phyloP scores from a whole-genome alignment of 2,888 invertebrate genomes.

The Noctua janthina region DNA sequence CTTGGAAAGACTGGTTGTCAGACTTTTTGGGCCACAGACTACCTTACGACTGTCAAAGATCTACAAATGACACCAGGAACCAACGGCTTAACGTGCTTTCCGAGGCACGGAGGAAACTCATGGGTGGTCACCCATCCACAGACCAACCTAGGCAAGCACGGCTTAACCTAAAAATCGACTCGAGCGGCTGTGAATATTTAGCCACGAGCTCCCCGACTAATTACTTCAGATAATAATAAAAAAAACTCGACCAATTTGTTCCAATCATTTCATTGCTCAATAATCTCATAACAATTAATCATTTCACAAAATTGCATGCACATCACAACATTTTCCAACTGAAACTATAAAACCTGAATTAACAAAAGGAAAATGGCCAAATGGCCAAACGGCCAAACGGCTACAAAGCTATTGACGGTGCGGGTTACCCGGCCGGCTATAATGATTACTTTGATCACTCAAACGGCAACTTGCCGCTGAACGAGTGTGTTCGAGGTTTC shows the following conservation, averaged over 20 bases:
- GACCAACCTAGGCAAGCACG: no score
- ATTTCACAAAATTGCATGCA: slow-evolving; percentile 9
- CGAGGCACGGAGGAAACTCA: no score
- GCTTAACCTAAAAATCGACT: no score
- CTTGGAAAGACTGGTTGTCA: no score
- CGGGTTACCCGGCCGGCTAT: slow-evolving; percentile 66
- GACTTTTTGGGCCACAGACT: no score
- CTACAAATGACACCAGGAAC: no score
- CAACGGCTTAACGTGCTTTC: no score
- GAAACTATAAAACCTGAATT: slow-evolving; percentile 38
- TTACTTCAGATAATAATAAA: not conserved
- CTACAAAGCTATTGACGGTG: slow-evolving; percentile 68
- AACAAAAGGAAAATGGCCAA: slow-evolving; percentile 40
- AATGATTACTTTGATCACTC: slow-evolving; percentile 77
- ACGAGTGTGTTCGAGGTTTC: slow-evolving; percentile 43
- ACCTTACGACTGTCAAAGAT: no score
- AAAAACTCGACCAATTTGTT: not conserved
- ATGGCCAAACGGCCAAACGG: slow-evolving; percentile 44
- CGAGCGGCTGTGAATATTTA: no score
- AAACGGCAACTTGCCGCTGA: slow-evolving; percentile 61
- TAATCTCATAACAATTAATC: not conserved
- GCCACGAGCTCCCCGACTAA: no score
- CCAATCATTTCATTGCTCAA: not conserved
- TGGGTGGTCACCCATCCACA: no score
- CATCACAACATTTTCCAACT: not conserved